A percentile compares a stretch with the other conserved stretches of the same genome.
Evolutionary conservation across 2,888 invertebrate species (phyloP).

Genomic region (Lumbricus terrestris): DNA sequence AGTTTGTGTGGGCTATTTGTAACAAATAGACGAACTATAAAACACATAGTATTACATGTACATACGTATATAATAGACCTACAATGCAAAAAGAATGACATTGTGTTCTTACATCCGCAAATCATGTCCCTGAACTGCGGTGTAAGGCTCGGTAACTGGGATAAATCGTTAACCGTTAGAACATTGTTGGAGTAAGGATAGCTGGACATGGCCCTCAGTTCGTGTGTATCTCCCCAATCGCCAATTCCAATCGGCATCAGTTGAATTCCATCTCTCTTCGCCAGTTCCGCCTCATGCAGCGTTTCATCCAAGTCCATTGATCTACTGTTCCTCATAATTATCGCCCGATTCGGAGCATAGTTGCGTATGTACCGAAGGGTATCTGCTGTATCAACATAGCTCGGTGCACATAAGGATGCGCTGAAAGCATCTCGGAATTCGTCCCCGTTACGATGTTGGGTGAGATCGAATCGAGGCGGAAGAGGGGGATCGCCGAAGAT

Average conservation of each 20-base stretch:
- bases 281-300: conserved; percentile 18
- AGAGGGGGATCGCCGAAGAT: conserved; percentile 42
- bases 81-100: background rate
- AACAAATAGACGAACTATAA: too few relatives aligned
- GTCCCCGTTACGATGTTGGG: background rate
- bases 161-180: conserved; percentile 8
- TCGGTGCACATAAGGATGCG: background rate
- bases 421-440: background rate
- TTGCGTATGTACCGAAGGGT: conserved; percentile 19
- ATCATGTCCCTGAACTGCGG: background rate
- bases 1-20: too few relatives aligned
- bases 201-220: conserved; percentile 26
- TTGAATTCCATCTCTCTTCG: conserved; percentile 28
- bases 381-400: conserved; percentile 23
- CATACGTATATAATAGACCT: too few relatives aligned
- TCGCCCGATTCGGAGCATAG: conserved; percentile 20
- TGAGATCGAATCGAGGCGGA: conserved; percentile 24
- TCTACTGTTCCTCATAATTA: conserved; percentile 28
- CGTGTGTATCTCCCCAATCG: conserved; percentile 13
- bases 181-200: conserved; percentile 24
- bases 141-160: background rate
- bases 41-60: too few relatives aligned
- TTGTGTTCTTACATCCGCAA: conserved; percentile 24
- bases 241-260: conserved; percentile 26
- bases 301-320: background rate